Evolutionary conservation across 2,797 vertebrate genomes (phyloP).

Genomic region (Galago senegalensis): DNA sequence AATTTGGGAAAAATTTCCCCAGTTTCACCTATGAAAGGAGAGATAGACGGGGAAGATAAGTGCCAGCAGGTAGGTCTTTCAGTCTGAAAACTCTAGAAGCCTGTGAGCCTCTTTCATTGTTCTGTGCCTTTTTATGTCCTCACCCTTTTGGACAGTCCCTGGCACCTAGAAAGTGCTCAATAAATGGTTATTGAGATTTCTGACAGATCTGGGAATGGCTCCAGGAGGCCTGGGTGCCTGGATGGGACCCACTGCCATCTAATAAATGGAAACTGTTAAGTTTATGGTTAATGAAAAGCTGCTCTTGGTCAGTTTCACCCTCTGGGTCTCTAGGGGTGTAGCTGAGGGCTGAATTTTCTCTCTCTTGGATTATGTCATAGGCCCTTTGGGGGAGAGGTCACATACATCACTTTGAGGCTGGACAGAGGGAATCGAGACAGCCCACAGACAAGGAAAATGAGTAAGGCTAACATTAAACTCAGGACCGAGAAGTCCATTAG

Average conservation of each 20-base stretch:
- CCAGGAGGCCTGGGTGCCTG: not conserved
- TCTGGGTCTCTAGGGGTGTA: not conserved
- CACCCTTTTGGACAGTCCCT: not conserved
- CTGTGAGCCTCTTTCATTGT: not conserved
- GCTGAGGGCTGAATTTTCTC: not conserved
- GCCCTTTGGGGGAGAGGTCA: constrained; percentile 58
- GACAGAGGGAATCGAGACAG: constrained; percentile 42
- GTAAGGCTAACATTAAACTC: constrained; percentile 66
- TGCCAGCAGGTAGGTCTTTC: not conserved
- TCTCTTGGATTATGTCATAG: not conserved
- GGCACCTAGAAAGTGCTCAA: not conserved
- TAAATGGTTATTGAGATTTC: not conserved
- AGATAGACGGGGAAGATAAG: not conserved
- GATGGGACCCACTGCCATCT: no score
- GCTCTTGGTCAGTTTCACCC: constrained; percentile 15
- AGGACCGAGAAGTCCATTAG: constrained; percentile 73
- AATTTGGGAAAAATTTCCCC: not conserved
- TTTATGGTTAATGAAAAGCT: constrained; percentile 12
- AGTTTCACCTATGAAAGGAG: not conserved
- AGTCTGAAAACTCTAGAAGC: constrained; percentile 2
- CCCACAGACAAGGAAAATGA: constrained; percentile 48
- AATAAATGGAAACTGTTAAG: not conserved
- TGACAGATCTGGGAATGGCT: not conserved
- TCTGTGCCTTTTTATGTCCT: not conserved
- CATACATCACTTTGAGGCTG: not conserved